phyloP scores from a whole-genome alignment of 2,888 invertebrate genomes.

The Halictus ligatus region DNA sequence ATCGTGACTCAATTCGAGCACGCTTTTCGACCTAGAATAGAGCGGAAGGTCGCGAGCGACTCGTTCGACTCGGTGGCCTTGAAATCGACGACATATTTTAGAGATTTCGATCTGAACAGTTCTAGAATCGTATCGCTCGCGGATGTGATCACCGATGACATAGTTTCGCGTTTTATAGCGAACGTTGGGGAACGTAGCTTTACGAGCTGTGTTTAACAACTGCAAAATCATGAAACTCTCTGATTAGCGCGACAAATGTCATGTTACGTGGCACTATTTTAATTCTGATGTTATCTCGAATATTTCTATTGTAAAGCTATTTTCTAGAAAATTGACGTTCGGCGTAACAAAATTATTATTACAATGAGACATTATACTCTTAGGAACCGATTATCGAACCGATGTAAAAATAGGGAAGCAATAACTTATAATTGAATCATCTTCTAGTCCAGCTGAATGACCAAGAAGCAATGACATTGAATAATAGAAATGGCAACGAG shows the following conservation, averaged over 20 bases:
- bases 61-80: neutral
- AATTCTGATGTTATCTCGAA: neutral
- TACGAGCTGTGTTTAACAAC: neutral
- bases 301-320: neutral
- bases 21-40: neutral
- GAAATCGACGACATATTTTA: neutral
- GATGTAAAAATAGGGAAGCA: neutral
- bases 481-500: neutral
- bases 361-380: neutral
- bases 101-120: neutral
- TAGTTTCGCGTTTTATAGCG: neutral
- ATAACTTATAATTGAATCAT: neutral
- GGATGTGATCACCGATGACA: neutral
- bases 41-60: neutral
- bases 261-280: no score
- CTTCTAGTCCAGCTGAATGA: neutral
- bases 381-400: neutral
- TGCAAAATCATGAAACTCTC: neutral
- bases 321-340: neutral
- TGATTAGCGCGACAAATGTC: neutral
- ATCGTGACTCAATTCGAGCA: neutral
- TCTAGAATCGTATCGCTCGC: neutral
- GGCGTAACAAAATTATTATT: neutral
- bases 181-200: neutral
- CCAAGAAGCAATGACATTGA: neutral